These are phyloP conservation scores for Danionella dracula DNA, from an alignment of 2,797 vertebrate genomes.

Conservation along the genomic window DNA sequence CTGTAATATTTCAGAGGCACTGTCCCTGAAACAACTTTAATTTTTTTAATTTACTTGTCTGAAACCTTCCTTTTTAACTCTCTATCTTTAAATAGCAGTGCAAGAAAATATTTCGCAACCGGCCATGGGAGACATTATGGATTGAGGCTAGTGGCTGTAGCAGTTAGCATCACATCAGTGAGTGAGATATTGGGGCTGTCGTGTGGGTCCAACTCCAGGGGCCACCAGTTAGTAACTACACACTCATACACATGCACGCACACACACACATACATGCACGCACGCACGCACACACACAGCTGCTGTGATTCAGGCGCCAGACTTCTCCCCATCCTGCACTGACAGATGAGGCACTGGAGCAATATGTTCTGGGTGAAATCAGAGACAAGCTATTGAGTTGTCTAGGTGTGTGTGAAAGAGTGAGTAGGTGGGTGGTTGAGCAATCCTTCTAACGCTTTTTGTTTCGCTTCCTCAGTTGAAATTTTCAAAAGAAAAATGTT, in stretches of 20 bases:
- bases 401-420: conserved; percentile 11
- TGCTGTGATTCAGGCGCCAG: conserved; percentile 44
- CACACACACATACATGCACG: too few species aligned
- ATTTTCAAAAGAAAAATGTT: too few species aligned
- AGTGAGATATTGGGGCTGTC: conserved; percentile 34
- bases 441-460: conserved; percentile 2
- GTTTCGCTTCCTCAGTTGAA: background rate
- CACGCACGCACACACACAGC: too few species aligned
- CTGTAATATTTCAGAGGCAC: too few species aligned
- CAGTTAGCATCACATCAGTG: background rate
- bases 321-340: conserved; percentile 12
- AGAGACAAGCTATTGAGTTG: conserved; percentile 36
- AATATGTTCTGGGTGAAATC: conserved; percentile 41
- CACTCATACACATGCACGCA: too few species aligned
- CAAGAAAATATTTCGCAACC: background rate
- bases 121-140: too few species aligned
- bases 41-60: too few species aligned
- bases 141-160: background rate
- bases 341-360: conserved; percentile 28
- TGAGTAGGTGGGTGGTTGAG: conserved; percentile 4
- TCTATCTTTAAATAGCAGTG: background rate
- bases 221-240: background rate
- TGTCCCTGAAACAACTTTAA: too few species aligned
- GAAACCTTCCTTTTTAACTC: too few species aligned
- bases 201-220: conserved; percentile 12